A percentile compares a stretch with the other conserved stretches of the same genome.
phyloP scores from a whole-genome alignment of 2,797 vertebrate genomes.

The Diplodus puntazzo region DNA sequence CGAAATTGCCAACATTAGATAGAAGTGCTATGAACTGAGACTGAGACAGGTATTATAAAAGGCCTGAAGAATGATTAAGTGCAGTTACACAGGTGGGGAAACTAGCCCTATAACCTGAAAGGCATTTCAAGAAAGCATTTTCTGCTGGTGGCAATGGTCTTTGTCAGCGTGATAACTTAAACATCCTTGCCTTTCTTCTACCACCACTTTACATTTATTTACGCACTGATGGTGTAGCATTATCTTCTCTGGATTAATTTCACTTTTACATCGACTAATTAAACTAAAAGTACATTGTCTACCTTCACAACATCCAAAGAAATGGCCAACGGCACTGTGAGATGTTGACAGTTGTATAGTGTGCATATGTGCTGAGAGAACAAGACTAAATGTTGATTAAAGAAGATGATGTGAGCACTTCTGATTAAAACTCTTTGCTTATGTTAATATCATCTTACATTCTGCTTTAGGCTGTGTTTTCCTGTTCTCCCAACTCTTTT shows the following conservation, averaged over 20 bases:
- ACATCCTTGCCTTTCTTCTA: neutral
- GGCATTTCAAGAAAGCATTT: neutral
- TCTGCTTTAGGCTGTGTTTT: neutral
- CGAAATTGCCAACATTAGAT: neutral
- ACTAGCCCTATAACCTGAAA: neutral
- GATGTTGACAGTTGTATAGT: neutral
- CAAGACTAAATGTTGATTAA: neutral
- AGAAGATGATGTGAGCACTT: neutral
- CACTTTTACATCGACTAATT: neutral
- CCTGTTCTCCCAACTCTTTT: neutral
- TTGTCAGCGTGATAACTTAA: neutral
- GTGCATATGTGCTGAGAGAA: neutral
- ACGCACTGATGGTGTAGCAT: neutral
- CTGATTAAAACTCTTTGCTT: neutral
- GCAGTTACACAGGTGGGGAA: neutral
- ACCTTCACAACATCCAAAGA: neutral
- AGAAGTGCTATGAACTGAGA: neutral
- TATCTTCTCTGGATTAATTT: neutral
- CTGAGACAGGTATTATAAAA: neutral
- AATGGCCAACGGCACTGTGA: neutral
- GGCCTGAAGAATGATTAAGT: constrained; percentile 9
- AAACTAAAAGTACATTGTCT: neutral
- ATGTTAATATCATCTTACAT: neutral
- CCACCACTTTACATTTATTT: neutral
- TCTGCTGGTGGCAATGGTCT: too few relatives aligned